phyloP scores from a whole-genome alignment of 2,797 vertebrate genomes.

The Protonibea diacanthus region DNA sequence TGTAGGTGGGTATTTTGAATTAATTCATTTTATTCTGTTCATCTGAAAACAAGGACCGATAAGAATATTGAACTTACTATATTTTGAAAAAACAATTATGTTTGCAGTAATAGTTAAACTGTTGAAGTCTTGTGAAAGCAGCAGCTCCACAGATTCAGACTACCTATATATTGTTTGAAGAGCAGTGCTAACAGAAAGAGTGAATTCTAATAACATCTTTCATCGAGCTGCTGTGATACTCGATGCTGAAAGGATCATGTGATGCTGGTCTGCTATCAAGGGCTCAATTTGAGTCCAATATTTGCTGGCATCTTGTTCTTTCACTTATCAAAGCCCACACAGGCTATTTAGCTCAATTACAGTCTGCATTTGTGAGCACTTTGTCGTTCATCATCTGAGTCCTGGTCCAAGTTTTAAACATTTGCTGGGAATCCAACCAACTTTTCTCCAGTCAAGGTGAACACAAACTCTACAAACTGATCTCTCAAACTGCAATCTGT shows the following conservation, averaged over 20 bases:
- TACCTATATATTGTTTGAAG: neutral
- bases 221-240: neutral
- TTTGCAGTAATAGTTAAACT: neutral
- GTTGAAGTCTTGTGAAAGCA: neutral
- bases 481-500: neutral
- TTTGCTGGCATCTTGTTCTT: slow-evolving; percentile 13
- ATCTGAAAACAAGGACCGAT: neutral
- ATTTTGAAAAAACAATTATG: neutral
- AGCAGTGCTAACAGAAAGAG: neutral
- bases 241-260: neutral
- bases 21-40: slow-evolving; percentile 2
- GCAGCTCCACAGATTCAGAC: neutral
- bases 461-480: neutral
- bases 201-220: slow-evolving; percentile 9
- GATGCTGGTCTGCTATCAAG: neutral
- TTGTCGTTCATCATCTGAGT: slow-evolving; percentile 10
- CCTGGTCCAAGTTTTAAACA: neutral
- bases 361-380: slow-evolving; percentile 21
- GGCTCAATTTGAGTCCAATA: neutral
- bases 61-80: neutral
- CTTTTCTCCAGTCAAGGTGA: neutral
- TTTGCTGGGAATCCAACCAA: neutral
- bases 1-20: slow-evolving; percentile 10
- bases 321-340: slow-evolving; percentile 13
- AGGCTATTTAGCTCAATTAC: slow-evolving; percentile 10